phyloP scores from a whole-genome alignment of 2,797 vertebrate genomes.

The Esox lucius region DNA sequence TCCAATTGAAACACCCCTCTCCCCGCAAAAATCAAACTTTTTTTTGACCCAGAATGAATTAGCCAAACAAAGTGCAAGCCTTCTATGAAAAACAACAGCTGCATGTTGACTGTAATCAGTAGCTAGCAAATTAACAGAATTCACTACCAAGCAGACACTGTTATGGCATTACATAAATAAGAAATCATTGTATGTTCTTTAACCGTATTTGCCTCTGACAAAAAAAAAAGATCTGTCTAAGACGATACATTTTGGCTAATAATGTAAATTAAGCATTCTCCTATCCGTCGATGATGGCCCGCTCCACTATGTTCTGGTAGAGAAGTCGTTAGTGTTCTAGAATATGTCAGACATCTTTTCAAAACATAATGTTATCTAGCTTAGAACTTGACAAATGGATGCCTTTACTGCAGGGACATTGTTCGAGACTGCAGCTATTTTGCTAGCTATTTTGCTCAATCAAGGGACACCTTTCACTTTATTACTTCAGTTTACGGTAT shows the following conservation, averaged over 20 bases:
- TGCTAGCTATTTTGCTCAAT: not conserved
- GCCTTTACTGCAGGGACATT: not conserved
- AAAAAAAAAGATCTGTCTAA: no score
- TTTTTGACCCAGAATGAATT: constrained; percentile 61
- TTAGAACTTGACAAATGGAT: not conserved
- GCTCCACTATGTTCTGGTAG: constrained; percentile 13
- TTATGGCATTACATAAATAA: not conserved
- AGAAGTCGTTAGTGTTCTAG: not conserved
- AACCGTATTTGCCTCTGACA: not conserved
- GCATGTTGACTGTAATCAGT: constrained; percentile 74
- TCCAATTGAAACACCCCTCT: not conserved
- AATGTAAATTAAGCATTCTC: not conserved
- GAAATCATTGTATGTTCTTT: constrained; percentile 5
- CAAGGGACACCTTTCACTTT: not conserved
- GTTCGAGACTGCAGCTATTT: not conserved
- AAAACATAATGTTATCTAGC: not conserved
- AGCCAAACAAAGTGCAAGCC: constrained; percentile 65
- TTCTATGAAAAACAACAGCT: constrained; percentile 70
- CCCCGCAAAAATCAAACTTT: not conserved
- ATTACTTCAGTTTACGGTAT: not conserved
- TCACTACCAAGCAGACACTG: constrained; percentile 41
- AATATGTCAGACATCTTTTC: constrained; percentile 3
- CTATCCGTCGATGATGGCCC: constrained; percentile 19
- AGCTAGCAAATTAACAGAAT: constrained; percentile 72
- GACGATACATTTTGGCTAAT: not conserved